Percentiles rank a stretch among this genome's conserved stretches.
phyloP scores from a whole-genome alignment of 1,140 invertebrate species.

The Drosophila guanche region DNA sequence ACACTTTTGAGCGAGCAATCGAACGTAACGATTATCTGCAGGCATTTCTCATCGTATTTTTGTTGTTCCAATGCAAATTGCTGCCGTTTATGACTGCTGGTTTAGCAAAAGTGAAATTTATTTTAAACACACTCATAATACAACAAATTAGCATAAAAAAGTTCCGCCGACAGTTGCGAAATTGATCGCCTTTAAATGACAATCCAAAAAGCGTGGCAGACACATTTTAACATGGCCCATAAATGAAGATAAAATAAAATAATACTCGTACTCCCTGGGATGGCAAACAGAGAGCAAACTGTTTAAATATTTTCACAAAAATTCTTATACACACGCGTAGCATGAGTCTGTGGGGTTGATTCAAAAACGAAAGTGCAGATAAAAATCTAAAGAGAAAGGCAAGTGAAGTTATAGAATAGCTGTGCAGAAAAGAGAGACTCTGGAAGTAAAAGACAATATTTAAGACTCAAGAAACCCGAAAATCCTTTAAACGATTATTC shows the following conservation, averaged over 20 bases:
- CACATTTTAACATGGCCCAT: slow-evolving; percentile 20
- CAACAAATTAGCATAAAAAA: slow-evolving; percentile 42
- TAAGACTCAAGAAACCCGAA: slow-evolving; percentile 13
- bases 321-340: slow-evolving; percentile 33
- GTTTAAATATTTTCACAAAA: slow-evolving; percentile 71
- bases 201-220: slow-evolving; percentile 1
- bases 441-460: slow-evolving; percentile 24
- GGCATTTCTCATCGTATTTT: slow-evolving; percentile 5
- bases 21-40: slow-evolving; percentile 77
- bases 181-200: slow-evolving; percentile 43
- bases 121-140: slow-evolving; percentile 34
- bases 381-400: slow-evolving; percentile 56
- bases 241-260: slow-evolving; percentile 36
- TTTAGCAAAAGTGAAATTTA: slow-evolving; percentile 57
- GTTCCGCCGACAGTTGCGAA: slow-evolving; percentile 30
- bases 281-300: slow-evolving; percentile 69
- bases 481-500: too few species aligned
- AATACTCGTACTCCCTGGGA: slow-evolving; percentile 9
- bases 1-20: slow-evolving; percentile 59
- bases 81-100: slow-evolving; percentile 47
- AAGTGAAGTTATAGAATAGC: slow-evolving; percentile 29
- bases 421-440: slow-evolving; percentile 10
- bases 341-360: slow-evolving; percentile 56
- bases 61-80: slow-evolving; percentile 36
- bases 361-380: slow-evolving; percentile 63